Percentiles rank a stretch among this genome's conserved stretches.
Evolutionary conservation across 2,113 vertebrate genomes (phyloP).

Genomic region (Alaudala cheleensis): DNA sequence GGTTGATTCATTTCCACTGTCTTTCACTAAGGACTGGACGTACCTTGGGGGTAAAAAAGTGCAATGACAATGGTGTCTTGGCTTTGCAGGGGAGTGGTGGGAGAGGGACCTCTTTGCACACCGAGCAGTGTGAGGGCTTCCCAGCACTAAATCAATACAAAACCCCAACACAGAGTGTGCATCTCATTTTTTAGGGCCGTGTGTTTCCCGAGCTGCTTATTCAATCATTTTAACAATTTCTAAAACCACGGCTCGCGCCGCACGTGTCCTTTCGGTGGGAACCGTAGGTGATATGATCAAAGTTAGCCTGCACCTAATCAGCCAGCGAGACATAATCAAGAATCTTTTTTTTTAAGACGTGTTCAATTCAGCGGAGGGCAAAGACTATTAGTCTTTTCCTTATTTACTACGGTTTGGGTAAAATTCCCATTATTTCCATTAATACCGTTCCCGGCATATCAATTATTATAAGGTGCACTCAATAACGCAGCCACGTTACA

Average conservation of each 20-base stretch:
- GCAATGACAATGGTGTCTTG: accelerated
- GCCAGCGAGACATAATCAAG: neutral
- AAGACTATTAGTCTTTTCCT: constrained; percentile 58
- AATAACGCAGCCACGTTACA: neutral
- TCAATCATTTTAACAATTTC: constrained; percentile 55
- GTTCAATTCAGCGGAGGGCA: constrained; percentile 55
- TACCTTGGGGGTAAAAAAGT: neutral
- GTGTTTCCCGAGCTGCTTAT: neutral
- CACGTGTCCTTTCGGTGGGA: constrained; percentile 28
- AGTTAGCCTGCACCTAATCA: constrained; percentile 62
- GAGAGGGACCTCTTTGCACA: neutral
- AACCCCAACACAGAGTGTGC: neutral
- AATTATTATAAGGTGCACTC: constrained; percentile 57
- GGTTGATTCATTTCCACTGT: neutral
- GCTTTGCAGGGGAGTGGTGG: accelerated
- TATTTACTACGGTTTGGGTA: constrained; percentile 44
- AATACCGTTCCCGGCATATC: neutral
- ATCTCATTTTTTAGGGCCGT: constrained; percentile 6
- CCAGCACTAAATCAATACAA: neutral
- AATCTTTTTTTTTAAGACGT: constrained; percentile 57
- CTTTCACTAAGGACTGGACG: neutral
- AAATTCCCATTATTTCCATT: constrained; percentile 60
- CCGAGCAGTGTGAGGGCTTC: accelerated
- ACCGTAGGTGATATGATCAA: constrained; percentile 46
- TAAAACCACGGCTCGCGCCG: accelerated